Base-by-base conservation (phyloP, 1,140 invertebrate genomes). In the Drosophila pectinifera region DNA sequence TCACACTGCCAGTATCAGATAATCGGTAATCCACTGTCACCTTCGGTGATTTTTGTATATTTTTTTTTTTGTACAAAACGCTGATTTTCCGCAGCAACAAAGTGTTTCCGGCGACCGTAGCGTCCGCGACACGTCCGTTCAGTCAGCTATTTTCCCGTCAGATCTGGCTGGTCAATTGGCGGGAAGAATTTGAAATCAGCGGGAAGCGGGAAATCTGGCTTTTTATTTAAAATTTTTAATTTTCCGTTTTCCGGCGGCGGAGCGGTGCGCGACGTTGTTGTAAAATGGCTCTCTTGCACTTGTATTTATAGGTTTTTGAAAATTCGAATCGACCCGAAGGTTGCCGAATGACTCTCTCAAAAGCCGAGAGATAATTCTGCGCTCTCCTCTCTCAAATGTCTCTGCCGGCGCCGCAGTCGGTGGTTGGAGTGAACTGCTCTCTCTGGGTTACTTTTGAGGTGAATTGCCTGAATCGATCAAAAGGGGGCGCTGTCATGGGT, bases 1-100 rank as follows among this genome's bases (percentile, higher is more conserved):
- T 57, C 18, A 34, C 54, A 42, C 38, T 14, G 4, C 16, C 18
- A 18, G 57, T 48, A 48, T 65, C 48, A 51, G 10, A 24, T 34
- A 34, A 26, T 53, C 24, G 38, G 36, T 14, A 28, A 43, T 43
- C 38, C 57, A 53, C 56, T 34, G 28, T 53, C 48, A 34, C 48
- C 48, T 20, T 20, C 16, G 28, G 26, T 26, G 20, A 20, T 4
- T 26, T 31, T 8, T 26, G 36, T n/a, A 11, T 41, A 10, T 42
- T 20, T 51, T 51, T 51, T 34, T 16, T 49, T 49, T 31, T 6
- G 4, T 31, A 51, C 16, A 34, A 22, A 42, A 24, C 61, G n/a
- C 39, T 5, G 20, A 43, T 18, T 45, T 45, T 64, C 26, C 38
- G 59, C 36, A 36, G 51, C 48, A 31, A 34, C 11, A 42, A 54